phyloP scores from a whole-genome alignment of 2,888 invertebrate genomes.

The Ypsolopha sequella region DNA sequence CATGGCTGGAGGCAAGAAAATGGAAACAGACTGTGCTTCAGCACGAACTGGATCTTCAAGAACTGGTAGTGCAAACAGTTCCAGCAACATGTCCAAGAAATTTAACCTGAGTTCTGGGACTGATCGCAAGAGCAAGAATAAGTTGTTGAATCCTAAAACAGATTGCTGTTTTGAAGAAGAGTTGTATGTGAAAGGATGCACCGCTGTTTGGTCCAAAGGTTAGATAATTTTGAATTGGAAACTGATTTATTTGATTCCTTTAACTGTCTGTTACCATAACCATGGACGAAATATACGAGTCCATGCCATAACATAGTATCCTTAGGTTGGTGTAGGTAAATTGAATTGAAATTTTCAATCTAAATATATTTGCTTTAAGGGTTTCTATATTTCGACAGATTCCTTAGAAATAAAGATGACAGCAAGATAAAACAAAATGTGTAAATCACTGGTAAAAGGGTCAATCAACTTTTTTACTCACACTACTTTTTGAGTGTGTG shows the following conservation, averaged over 20 bases:
- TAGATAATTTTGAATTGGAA: constrained; percentile 1
- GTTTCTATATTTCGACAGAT: too few relatives aligned
- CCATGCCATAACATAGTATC: too few relatives aligned
- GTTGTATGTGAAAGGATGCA: constrained; percentile 86
- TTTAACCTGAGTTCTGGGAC: constrained; percentile 37
- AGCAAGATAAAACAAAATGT: too few relatives aligned
- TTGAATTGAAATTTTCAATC: not conserved
- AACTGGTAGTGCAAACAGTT: constrained; percentile 52
- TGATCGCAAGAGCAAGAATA: constrained; percentile 21
- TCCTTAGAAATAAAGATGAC: too few relatives aligned
- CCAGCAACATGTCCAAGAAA: constrained; percentile 58
- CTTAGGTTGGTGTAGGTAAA: too few relatives aligned
- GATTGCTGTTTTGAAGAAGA: constrained; percentile 82
- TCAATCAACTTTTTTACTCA: too few relatives aligned
- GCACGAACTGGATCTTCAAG: constrained; percentile 37
- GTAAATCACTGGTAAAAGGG: too few relatives aligned
- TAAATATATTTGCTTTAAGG: too few relatives aligned
- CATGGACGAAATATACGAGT: too few relatives aligned
- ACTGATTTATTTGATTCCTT: too few relatives aligned
- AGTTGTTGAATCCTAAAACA: constrained; percentile 45
- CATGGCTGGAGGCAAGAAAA: constrained; percentile 31
- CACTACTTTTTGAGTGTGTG: too few relatives aligned
- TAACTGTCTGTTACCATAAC: too few relatives aligned
- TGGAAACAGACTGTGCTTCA: constrained; percentile 27
- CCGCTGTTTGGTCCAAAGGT: constrained; percentile 86